These are phyloP conservation scores for Trachelus iudaicus DNA, from an alignment of 2,888 invertebrate genomes.

Conservation along the genomic window DNA sequence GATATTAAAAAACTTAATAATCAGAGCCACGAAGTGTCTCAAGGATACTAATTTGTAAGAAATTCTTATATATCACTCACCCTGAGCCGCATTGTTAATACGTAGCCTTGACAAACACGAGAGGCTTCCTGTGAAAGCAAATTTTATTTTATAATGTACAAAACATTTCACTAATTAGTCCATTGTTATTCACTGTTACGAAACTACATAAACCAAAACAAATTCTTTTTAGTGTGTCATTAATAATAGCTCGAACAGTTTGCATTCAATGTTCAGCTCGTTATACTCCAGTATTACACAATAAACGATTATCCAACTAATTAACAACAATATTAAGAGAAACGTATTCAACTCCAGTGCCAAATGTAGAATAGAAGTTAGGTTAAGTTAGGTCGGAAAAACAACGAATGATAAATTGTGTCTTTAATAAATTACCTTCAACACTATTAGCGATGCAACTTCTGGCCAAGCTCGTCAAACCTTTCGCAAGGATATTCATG, in stretches of 20 bases:
- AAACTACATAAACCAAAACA: not conserved
- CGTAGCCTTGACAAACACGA: not conserved
- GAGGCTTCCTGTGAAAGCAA: not conserved
- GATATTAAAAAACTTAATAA: not conserved
- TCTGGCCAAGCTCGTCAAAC: slow-evolving; percentile 34
- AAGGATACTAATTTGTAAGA: not conserved
- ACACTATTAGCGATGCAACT: slow-evolving; percentile 35
- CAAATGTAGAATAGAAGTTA: not conserved
- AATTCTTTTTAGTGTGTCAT: not conserved
- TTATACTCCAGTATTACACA: not conserved
- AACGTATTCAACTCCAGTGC: not conserved
- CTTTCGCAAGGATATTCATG: slow-evolving; percentile 48
- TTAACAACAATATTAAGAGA: not conserved
- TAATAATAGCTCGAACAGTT: not conserved
- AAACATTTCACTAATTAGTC: not conserved
- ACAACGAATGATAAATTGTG: not conserved
- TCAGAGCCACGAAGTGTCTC: not conserved
- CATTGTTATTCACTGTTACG: not conserved
- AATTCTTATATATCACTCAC: not conserved
- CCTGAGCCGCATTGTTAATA: not conserved
- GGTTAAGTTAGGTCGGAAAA: not conserved
- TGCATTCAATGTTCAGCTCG: not conserved
- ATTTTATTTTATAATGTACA: not conserved
- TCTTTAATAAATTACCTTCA: slow-evolving; percentile 36
- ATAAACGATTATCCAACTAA: not conserved